Base-by-base conservation (phyloP, 2,888 invertebrate genomes). In the Leptopilina myrica region DNA sequence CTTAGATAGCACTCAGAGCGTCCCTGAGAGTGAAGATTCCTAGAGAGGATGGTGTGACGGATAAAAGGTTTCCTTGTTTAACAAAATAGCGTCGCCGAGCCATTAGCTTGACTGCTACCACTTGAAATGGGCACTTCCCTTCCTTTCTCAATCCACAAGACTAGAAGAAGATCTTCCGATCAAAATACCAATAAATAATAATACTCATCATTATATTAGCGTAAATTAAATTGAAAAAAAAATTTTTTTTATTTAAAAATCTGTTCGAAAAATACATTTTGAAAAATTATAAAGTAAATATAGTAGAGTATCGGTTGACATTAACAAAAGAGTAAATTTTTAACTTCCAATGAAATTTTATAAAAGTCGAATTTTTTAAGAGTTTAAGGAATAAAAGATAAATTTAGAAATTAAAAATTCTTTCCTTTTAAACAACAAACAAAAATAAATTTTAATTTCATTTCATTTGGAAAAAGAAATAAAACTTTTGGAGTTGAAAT, bases 61-160 rank as follows among this genome's bases (percentile, higher is more conserved):
- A 90, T 91, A 91, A 91, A 91, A 91, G 91, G 90, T 91, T 91
- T 91, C 86, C 89, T 86, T 90, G 91, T 91, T 91, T 90, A 90
- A 90, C 90, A 90, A 90, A 91, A 91, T 90, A 90, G 87, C 89
- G 86, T 84, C 87, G 84, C 87, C 88, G 87, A 89, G 86, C 91
- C 91, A 91, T 91, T 91, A 91, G 90, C 90, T 88, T 88, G 88
- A 90, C 88, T 88, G 88, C 88, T 89, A 89, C 88, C 87, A 80
- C 86, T 87, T 88, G 87, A 88, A 56, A 73, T 53, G 40, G 43
- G 66, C 53, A 73, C 73, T 89, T 89, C 88, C 84, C 86, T 88
- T 88, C 88, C 4, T 49, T 12, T 88, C 86, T 83, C 84, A 87
- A 87, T 86, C 84, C 80, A 82, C 83, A 83, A 86, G 62, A 86